Percentiles rank a stretch among this genome's conserved stretches.
Conservation (phyloP, 2,113 vertebrate species). For the Grallaria varia region DNA sequence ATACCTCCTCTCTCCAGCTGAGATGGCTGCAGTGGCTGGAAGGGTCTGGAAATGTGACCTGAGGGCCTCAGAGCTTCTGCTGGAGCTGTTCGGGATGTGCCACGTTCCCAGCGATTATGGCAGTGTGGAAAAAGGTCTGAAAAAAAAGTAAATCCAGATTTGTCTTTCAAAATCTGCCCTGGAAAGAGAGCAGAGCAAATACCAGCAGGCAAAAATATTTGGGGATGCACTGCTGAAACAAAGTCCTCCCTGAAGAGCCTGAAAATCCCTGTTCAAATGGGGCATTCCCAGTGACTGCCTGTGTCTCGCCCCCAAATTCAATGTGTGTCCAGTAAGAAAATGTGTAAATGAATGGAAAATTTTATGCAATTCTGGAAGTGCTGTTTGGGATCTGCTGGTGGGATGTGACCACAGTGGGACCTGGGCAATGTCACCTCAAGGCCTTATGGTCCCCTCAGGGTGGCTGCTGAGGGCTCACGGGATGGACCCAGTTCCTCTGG, state of each 20-base stretch:
- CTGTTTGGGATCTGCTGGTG: not conserved
- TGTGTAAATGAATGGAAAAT: not conserved
- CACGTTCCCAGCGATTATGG: not conserved
- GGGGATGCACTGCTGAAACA: not conserved
- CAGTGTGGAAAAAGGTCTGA: not conserved
- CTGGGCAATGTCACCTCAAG: not conserved
- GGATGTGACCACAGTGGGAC: not conserved
- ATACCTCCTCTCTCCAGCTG: not conserved
- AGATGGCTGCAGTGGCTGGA: not conserved
- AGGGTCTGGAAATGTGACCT: not conserved
- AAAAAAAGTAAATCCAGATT: not conserved
- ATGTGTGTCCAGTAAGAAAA: not conserved
- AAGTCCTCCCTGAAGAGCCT: not conserved
- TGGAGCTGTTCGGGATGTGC: not conserved
- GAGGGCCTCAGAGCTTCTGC: not conserved
- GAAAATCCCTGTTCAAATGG: not conserved
- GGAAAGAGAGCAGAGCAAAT: not conserved
- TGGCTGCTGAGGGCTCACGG: not conserved
- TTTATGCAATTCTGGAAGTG: not conserved
- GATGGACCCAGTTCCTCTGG: not conserved
- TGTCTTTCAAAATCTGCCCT: not conserved
- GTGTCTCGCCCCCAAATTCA: not conserved
- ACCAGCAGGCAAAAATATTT: not conserved
- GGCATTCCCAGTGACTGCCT: not conserved
- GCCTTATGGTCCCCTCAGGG: not conserved